Conservation (phyloP, 2,888 invertebrate genomes). For the Andrena flavipes region DNA sequence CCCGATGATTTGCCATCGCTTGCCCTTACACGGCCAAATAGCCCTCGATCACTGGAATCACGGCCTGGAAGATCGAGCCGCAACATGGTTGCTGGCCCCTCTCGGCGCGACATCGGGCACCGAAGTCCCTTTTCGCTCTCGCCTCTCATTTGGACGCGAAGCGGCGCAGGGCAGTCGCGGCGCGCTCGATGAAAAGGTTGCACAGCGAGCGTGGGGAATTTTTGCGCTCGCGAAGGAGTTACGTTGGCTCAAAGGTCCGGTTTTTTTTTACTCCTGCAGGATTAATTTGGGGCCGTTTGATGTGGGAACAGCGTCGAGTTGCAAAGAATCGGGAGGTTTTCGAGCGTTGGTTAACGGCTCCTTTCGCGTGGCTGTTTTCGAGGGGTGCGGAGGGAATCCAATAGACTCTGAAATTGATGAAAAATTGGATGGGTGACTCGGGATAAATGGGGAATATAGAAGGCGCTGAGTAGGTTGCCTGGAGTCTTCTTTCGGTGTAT, state of each 20-base stretch:
- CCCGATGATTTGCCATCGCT: constrained; percentile 13
- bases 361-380: not conserved
- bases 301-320: not conserved
- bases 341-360: not conserved
- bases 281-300: not conserved
- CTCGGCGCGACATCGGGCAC: constrained; percentile 4
- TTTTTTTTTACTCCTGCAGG: not conserved
- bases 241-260: not conserved
- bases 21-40: constrained; percentile 1
- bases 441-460: not conserved
- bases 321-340: not conserved
- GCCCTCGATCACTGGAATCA: constrained; percentile 11
- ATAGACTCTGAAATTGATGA: not conserved
- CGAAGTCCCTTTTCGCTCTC: not conserved
- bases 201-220: not conserved
- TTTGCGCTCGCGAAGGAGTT: not conserved
- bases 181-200: not conserved
- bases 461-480: not conserved
- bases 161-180: not conserved
- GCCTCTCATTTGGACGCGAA: not conserved
- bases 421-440: not conserved
- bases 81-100: not conserved
- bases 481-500: constrained; percentile 1
- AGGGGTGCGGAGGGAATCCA: not conserved
- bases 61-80: constrained; percentile 3